Evolutionary conservation across 2,113 vertebrate genomes (phyloP), one percentile per base, ranked within the genome.

Genomic region (Takifugu bimaculatus): DNA sequence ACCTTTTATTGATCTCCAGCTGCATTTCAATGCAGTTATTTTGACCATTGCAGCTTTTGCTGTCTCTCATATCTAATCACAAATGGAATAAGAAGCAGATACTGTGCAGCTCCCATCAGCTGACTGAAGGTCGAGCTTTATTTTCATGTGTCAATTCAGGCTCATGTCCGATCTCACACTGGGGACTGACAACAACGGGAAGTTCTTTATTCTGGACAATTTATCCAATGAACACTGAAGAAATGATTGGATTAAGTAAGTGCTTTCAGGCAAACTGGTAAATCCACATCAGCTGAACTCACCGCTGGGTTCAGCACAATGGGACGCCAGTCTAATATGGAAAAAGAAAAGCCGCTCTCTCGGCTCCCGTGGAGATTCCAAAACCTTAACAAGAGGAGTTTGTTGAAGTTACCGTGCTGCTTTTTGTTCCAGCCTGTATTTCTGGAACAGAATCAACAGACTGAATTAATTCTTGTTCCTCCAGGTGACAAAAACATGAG

Each of bases 401-500:
- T 29, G 51, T 35, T 61, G 20, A 64, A 73, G 64, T 61, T 51
- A 48, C 20, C 32, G 10, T 4, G 59, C 43, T 63, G 58, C 54
- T 51, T 50, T 74, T 83, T 84, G 60, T 74, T 60, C 54, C 62
- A 4, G 35, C 53, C 59, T 54, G 54, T 12, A 61, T 59, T 75
- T 61, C 59, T 78, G 65, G 65, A 82, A 50, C 12, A 1, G 32
- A 59, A 74, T 78, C 75, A 81, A 76, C 69, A 76, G 63, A 68
- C 58, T 57, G 53, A 61, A 63, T 25, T 54, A 68, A 63, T 74
- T 78, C 26, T 77, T 75, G 50, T 60, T 14, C 49, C 50, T 65
- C 75, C 83, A 76, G 84, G 70, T 78, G 62, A 70, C 50, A 78
- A 85, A 74, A 54, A 58, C 39, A 14, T 10, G 51, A 62, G 75